Base-by-base conservation (phyloP, 2,888 invertebrate species). In the Parnassius mnemosyne region DNA sequence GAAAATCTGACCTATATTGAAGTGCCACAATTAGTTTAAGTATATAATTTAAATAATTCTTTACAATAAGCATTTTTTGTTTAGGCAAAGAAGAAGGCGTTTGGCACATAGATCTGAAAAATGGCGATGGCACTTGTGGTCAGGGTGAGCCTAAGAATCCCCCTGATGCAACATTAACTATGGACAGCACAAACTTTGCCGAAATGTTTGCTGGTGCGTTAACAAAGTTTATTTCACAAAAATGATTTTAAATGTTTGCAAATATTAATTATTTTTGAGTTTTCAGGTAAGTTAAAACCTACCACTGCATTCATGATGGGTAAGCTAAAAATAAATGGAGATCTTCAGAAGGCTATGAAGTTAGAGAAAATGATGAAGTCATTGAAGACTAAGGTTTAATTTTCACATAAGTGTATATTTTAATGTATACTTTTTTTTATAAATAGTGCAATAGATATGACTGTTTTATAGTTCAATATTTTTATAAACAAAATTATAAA, bases 271-370 rank as follows among this genome's bases (percentile, higher is more conserved):
- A 9, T 12, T 44, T 34, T 42, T 25, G 43, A 61, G 42, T 61
- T 71, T 81, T 43, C 81, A 93, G 97, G 97, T 47, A 96, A 98
- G 89, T 77, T 98, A 70, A 98, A 97, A 79, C 96, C 99, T 2
- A 95, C 98, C 0, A 94, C 95, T 2, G 99, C 99, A 0, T 98
- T 98, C 85, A 98, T 99, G 98, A 95, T 95, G 79, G 99, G 99
- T 58, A 98, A 98, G 86, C 89, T 99, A 72, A 98, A 98, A 89
- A 97, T 99, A 70, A 93, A 93, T 68, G 99, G 99, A 0, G 97
- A 98, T 79, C 92, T 99, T 74, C 96, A 96, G 73, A 96, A 97
- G 80, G 99, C 99, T 0, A 96, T 99, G 94, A 98, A 98, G 81
- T 89, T 99, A 65, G 98, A 99, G 80, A 96, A 96, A 79, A 92